Base-by-base conservation (phyloP, 1,140 invertebrate species). In the Drosophila parabipectinata region DNA sequence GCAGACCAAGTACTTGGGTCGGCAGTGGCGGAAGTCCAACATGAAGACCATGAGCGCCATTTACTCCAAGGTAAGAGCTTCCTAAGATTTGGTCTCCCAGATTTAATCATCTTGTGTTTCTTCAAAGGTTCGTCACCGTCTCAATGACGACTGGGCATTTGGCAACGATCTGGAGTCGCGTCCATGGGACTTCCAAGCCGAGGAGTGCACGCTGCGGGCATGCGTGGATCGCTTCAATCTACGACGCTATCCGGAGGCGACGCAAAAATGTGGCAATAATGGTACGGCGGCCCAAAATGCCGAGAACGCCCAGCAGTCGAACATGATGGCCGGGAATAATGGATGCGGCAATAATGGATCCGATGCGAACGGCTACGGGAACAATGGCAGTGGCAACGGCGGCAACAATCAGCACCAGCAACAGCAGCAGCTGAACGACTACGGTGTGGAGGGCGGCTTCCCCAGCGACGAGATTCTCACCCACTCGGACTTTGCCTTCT, bases 31-130 rank as follows among this genome's bases (percentile, higher is more conserved):
- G 4, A 99, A 99, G 93, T 97, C 97, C 1, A 99, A 99, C 92
- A 99, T 99, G 98, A 99, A 99, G 92, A 99, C 98, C 0, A 98
- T 99, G 93, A 99, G 98, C 92, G 98, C 98, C 34, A 99, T 99
- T 91, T 99, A 99, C 92, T 96, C 98, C 54, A 99, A 99, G 94
- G 44, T 47, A 18, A 18, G 44, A 14, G 5, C 8, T 9, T 34
- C 2, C 9, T 2, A 34, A 8, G 32, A 34, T 9, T 34, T 34
- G 7, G 28, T 39, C 14, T 39, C 7, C 37, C 9, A 39, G 0
- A 14, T 15, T 21, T 8, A 15, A 41, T 6, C 1, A 15, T 18
- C 8, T 21, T 15, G 9, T 45, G 21, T 45, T 3, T 21, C 15
- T 6, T 21, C 15, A 10, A 9, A 47, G 44, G 98, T 97, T 56